Evolutionary conservation across 92 coral and sea anemone species (phyloP), one percentile per base, ranked within the genome.

Genomic region (Phymanthus crucifer): DNA sequence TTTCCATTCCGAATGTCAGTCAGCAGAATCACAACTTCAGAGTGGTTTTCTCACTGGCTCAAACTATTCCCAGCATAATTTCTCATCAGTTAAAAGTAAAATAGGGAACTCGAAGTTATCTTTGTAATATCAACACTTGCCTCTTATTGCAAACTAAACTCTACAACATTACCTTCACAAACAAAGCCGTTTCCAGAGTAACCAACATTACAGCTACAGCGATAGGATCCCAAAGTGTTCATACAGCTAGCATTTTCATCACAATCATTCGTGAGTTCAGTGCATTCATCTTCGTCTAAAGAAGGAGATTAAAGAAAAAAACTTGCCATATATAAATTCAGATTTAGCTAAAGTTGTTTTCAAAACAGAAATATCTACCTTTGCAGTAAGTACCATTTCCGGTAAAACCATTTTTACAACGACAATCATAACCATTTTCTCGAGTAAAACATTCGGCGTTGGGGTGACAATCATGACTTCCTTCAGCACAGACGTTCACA

Each of bases 341-440:
- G n/a, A n/a, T n/a, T n/a, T n/a, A n/a, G n/a, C n/a, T n/a, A n/a
- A n/a, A n/a, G n/a, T n/a, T n/a, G n/a, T n/a, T n/a, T n/a, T n/a
- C n/a, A n/a, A n/a, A n/a, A n/a, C n/a, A n/a, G n/a, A n/a, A n/a
- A n/a, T 2, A 40, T 72, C 38, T 67, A 91, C 96, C 96, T 84
- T 43, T 4, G 69, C 96, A 91, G 23, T 64, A 52, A 21, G 68
- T 69, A 21, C 97, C 94, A 75, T 90, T 88, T 37, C 97, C 97
- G 34, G 45, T 32, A 69, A 70, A 92, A n/a, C 97, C 97, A 6
- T 64, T 52, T 27, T 80, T 80, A 57, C 97, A 92, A 6, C 73
- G 82, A 56, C 97, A 92, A 9, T 34, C 72, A 47, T 75, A 85
- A 17, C 86, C 77, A 52, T 91, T 93, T 0, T 66, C 71, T 7